A percentile compares a stretch with the other conserved stretches of the same genome.
These are phyloP conservation scores for Folsomia candida DNA, from an alignment of 2,888 invertebrate genomes.

Conservation along the genomic window DNA sequence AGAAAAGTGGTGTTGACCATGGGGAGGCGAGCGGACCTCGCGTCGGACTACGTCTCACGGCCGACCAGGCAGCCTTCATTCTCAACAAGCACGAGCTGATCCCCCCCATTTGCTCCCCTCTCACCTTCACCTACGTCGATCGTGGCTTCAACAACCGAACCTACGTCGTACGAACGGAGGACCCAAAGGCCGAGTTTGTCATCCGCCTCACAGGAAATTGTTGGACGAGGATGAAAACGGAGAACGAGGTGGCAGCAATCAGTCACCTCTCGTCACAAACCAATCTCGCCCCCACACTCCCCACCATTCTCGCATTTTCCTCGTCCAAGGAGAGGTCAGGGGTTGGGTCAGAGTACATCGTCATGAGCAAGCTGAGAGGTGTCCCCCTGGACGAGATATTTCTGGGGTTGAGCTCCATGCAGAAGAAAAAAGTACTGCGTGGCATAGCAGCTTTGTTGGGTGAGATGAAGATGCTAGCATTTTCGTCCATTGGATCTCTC, in stretches of 20 bases:
- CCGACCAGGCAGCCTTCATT: constrained; percentile 22
- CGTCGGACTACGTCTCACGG: constrained; percentile 17
- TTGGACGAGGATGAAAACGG: constrained; percentile 29
- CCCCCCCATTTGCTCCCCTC: not conserved
- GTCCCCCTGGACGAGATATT: constrained; percentile 22
- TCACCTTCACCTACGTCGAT: constrained; percentile 8
- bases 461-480: constrained; percentile 7
- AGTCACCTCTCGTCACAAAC: not conserved
- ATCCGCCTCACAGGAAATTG: constrained; percentile 22
- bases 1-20: constrained; percentile 8
- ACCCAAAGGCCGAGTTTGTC: constrained; percentile 10
- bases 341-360: constrained; percentile 26
- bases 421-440: constrained; percentile 10
- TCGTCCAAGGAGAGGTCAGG: constrained; percentile 24
- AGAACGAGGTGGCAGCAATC: constrained; percentile 27
- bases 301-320: constrained; percentile 23
- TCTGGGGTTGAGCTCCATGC: not conserved
- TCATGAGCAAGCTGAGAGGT: constrained; percentile 26
- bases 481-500: constrained; percentile 21
- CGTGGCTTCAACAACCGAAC: constrained; percentile 33
- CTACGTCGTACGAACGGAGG: constrained; percentile 14
- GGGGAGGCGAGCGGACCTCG: constrained; percentile 27
- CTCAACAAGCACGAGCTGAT: constrained; percentile 10
- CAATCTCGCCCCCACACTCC: constrained; percentile 12
- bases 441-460: constrained; percentile 9